Evolutionary conservation across 1,140 invertebrate genomes (phyloP).

Genomic region (Eciton burchellii): DNA sequence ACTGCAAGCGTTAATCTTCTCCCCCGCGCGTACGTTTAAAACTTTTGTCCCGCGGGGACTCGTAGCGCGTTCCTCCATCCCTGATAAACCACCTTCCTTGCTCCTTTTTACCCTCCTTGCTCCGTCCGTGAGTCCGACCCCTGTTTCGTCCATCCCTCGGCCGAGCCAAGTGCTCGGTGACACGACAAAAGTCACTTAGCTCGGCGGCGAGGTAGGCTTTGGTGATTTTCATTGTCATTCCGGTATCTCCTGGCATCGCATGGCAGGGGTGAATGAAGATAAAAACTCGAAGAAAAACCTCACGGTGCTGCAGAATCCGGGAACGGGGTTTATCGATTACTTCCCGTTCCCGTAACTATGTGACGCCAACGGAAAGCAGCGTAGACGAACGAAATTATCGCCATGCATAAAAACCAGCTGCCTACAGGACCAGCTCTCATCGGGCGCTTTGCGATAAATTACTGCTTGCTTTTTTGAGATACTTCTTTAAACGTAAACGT

Average conservation of each 20-base stretch:
- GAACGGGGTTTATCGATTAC: conserved; percentile 39
- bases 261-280: conserved; percentile 37
- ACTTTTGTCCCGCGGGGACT: conserved; percentile 74
- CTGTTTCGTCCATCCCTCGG: conserved; percentile 58
- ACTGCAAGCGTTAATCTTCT: conserved; percentile 77
- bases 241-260: conserved; percentile 20
- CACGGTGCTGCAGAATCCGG: conserved; percentile 9
- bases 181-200: conserved; percentile 80
- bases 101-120: conserved; percentile 48
- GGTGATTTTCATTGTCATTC: conserved; percentile 56
- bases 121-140: neutral
- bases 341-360: neutral
- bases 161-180: conserved; percentile 77
- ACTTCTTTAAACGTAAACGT: conserved; percentile 34
- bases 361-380: neutral
- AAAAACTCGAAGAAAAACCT: conserved; percentile 28
- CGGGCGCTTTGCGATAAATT: conserved; percentile 22
- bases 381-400: neutral
- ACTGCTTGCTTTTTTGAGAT: conserved; percentile 44
- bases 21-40: conserved; percentile 72
- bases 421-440: conserved; percentile 3
- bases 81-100: conserved; percentile 58
- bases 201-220: conserved; percentile 67
- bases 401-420: neutral
- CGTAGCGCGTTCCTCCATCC: conserved; percentile 36